phyloP scores from a whole-genome alignment of 2,113 vertebrate genomes.

The Sapajus apella region DNA sequence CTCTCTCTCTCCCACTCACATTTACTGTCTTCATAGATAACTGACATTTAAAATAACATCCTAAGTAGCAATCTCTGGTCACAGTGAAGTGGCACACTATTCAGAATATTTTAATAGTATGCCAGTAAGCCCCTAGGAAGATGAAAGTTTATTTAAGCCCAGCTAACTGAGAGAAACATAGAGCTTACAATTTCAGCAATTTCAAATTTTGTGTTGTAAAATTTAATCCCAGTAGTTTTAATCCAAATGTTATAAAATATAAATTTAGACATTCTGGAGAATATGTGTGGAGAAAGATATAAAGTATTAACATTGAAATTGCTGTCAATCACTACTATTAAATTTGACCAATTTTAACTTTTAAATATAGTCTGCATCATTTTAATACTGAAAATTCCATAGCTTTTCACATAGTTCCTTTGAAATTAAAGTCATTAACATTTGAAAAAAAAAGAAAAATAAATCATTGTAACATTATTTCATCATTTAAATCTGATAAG shows the following conservation, averaged over 20 bases:
- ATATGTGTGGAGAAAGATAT: background rate
- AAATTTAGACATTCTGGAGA: background rate
- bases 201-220: background rate
- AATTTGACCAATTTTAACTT: background rate
- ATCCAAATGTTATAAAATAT: background rate
- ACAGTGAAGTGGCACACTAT: background rate
- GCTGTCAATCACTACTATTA: background rate
- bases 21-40: background rate
- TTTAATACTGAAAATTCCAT: background rate
- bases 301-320: background rate
- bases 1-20: constrained; percentile 22
- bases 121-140: background rate
- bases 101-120: background rate
- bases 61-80: background rate
- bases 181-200: background rate
- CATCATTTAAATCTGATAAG: background rate
- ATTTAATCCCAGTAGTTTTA: background rate
- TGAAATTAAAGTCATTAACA: background rate
- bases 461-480: background rate
- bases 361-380: background rate
- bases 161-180: background rate
- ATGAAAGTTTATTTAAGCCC: background rate
- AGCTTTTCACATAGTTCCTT: background rate
- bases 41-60: constrained; percentile 41
- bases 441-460: background rate